Conservation (phyloP, 2,888 invertebrate genomes). For the Spodoptera exigua region DNA sequence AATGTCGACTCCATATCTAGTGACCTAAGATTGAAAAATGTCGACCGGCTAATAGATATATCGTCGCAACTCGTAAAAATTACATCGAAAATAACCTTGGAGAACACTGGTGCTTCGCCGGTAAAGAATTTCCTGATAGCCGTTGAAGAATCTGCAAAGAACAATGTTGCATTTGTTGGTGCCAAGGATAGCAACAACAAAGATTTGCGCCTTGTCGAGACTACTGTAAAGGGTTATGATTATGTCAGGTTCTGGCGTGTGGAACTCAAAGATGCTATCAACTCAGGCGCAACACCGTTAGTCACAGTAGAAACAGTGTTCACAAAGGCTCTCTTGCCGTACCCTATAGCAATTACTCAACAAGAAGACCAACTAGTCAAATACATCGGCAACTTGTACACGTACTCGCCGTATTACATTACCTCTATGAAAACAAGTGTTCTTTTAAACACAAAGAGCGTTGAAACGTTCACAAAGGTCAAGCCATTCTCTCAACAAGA, state of each 20-base stretch:
- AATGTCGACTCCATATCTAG: constrained; percentile 86
- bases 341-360: constrained; percentile 96
- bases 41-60: constrained; percentile 95
- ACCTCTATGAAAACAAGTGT: constrained; percentile 95
- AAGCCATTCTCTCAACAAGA: constrained; percentile 95
- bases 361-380: constrained; percentile 98
- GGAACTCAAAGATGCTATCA: constrained; percentile 90
- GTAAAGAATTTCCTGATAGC: constrained; percentile 92
- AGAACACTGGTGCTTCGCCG: constrained; percentile 94
- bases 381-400: constrained; percentile 95
- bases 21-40: constrained; percentile 92
- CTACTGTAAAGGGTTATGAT: constrained; percentile 85
- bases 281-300: constrained; percentile 88
- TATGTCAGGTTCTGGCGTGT: constrained; percentile 88
- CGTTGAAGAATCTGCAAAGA: constrained; percentile 90
- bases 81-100: constrained; percentile 93
- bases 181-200: constrained; percentile 91
- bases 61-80: constrained; percentile 97
- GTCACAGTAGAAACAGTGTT: constrained; percentile 93
- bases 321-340: constrained; percentile 93
- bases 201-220: constrained; percentile 88
- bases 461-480: constrained; percentile 95
- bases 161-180: constrained; percentile 93
- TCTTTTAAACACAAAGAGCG: constrained; percentile 92
- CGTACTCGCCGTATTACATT: constrained; percentile 95